Conservation (phyloP, 2,888 invertebrate genomes). For the Tribolium freemani region DNA sequence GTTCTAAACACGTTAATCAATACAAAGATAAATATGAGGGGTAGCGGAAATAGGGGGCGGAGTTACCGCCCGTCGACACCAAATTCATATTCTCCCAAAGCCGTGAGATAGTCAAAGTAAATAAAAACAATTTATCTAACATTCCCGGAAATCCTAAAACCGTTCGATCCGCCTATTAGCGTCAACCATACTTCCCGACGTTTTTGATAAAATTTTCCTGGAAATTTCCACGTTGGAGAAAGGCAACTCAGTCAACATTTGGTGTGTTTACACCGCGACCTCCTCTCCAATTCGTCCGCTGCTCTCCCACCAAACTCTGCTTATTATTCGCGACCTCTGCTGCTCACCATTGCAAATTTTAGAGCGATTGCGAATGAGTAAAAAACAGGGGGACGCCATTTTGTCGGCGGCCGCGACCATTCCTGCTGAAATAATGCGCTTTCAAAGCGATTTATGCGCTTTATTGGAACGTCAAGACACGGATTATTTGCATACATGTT, state of each 20-base stretch:
- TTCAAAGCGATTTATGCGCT: not conserved
- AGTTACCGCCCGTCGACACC: slow-evolving; percentile 40
- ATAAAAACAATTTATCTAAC: slow-evolving; percentile 30
- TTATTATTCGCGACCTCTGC: slow-evolving; percentile 36
- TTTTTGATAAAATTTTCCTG: slow-evolving; percentile 3
- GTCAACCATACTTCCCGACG: not conserved
- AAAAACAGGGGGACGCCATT: slow-evolving; percentile 58
- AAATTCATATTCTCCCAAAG: slow-evolving; percentile 42
- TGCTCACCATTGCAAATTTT: slow-evolving; percentile 52
- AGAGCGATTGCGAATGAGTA: slow-evolving; percentile 54
- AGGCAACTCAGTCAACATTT: slow-evolving; percentile 13
- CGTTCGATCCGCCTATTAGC: slow-evolving; percentile 10
- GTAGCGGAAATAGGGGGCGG: slow-evolving; percentile 42
- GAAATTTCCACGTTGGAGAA: slow-evolving; percentile 24
- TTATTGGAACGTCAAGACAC: not conserved
- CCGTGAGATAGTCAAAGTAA: slow-evolving; percentile 31
- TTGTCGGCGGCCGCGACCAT: slow-evolving; percentile 50
- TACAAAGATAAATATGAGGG: slow-evolving; percentile 41
- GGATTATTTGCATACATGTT: slow-evolving; percentile 1
- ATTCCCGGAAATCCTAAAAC: slow-evolving; percentile 20
- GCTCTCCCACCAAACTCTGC: slow-evolving; percentile 28
- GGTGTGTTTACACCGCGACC: slow-evolving; percentile 23
- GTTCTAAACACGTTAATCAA: slow-evolving; percentile 42
- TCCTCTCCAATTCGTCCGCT: slow-evolving; percentile 34
- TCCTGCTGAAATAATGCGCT: not conserved